Evolutionary conservation across 1,140 invertebrate genomes (phyloP).

Genomic region (Drosophila murphyi): DNA sequence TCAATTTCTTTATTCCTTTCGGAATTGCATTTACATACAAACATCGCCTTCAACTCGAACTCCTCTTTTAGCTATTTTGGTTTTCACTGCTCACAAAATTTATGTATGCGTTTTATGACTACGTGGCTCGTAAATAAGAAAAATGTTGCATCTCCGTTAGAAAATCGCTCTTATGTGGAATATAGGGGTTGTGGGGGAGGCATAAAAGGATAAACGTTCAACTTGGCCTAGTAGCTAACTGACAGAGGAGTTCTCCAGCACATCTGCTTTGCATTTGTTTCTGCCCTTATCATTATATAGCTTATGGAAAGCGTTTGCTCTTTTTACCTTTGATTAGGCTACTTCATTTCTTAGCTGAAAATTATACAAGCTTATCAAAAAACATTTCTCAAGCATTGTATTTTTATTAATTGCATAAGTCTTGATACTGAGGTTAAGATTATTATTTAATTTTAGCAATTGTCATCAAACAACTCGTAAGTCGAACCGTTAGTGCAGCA

Average conservation of each 20-base stretch:
- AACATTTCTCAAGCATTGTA: no score
- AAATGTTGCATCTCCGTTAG: constrained; percentile 72
- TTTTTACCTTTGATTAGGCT: not conserved
- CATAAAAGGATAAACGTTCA: not conserved
- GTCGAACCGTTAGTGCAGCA: no score
- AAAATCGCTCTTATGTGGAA: constrained; percentile 61
- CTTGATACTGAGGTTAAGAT: no score
- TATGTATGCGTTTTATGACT: constrained; percentile 80
- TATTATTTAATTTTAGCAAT: no score
- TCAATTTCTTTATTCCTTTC: constrained; percentile 78
- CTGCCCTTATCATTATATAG: constrained; percentile 14
- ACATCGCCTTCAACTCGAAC: not conserved
- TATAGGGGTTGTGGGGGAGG: not conserved
- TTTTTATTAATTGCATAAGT: no score
- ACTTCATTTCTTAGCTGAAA: no score
- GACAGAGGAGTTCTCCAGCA: not conserved
- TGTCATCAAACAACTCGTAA: no score
- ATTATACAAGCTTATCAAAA: no score
- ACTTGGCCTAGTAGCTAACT: constrained; percentile 1
- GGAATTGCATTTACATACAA: constrained; percentile 57
- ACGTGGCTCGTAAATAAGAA: constrained; percentile 79
- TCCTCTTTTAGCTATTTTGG: constrained; percentile 27
- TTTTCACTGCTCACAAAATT: constrained; percentile 61
- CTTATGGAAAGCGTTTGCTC: constrained; percentile 21
- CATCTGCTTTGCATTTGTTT: constrained; percentile 31